A percentile compares a stretch with the other conserved stretches of the same genome.
These are phyloP conservation scores for Engystomops pustulosus DNA, from an alignment of 2,113 vertebrate genomes.

Conservation along the genomic window DNA sequence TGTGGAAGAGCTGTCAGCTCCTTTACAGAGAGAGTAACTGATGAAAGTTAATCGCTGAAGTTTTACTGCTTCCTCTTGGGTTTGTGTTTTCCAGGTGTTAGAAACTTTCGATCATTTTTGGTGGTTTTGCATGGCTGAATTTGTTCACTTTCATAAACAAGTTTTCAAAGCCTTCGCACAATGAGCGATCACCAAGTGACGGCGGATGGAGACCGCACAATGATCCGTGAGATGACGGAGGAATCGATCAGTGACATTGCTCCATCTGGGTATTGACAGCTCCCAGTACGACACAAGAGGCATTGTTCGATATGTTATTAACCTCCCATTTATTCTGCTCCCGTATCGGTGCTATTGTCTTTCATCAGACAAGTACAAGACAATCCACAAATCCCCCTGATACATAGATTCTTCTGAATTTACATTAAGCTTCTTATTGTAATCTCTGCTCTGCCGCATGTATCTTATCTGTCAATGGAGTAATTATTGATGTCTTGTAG, in stretches of 20 bases:
- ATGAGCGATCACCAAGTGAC: not conserved
- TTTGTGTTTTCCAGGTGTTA: not conserved
- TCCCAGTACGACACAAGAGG: not conserved
- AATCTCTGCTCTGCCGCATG: conserved; percentile 21
- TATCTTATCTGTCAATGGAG: conserved; percentile 11
- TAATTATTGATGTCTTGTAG: conserved; percentile 20
- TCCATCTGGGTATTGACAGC: conserved; percentile 29
- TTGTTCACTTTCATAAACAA: not conserved
- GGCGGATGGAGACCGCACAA: not conserved
- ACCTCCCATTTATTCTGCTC: conserved; percentile 13
- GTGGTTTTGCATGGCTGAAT: not conserved
- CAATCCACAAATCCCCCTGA: conserved; percentile 37
- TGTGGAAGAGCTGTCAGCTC: not conserved
- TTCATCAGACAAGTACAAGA: not conserved
- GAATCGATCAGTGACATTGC: conserved; percentile 24
- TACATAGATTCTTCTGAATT: conserved; percentile 5
- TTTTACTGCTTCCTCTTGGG: not conserved
- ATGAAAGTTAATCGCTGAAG: conserved; percentile 3
- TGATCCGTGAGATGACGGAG: not conserved
- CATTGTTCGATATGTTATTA: conserved; percentile 46
- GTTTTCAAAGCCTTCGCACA: not conserved
- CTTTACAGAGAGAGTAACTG: not conserved
- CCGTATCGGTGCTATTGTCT: not conserved
- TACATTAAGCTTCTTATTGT: conserved; percentile 26
- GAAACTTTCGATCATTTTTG: not conserved